Conservation (phyloP, 2,113 vertebrate genomes). For the Siniperca chuatsi region DNA sequence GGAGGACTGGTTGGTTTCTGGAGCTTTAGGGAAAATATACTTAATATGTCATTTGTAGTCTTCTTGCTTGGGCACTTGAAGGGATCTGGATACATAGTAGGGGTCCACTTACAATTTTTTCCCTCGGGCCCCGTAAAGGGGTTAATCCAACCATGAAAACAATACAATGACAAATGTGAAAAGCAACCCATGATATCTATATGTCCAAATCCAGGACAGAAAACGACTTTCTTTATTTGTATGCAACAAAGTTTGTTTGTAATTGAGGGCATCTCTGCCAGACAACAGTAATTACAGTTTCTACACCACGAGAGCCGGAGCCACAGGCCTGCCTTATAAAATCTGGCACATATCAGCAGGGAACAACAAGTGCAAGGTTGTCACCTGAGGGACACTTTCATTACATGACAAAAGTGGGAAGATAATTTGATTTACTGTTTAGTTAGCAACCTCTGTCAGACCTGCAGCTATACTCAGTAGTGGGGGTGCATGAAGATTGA, state of each 20-base stretch:
- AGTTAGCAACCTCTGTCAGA: constrained; percentile 85
- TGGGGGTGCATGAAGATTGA: constrained; percentile 79
- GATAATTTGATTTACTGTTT: constrained; percentile 89
- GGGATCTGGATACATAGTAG: neutral
- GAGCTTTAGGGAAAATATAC: constrained; percentile 19
- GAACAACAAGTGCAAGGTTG: constrained; percentile 79
- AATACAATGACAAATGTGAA: neutral
- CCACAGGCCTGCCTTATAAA: constrained; percentile 73
- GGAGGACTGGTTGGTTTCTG: neutral
- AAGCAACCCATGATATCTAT: constrained; percentile 5
- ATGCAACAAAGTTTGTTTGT: constrained; percentile 67
- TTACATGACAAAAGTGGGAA: constrained; percentile 78
- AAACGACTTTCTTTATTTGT: constrained; percentile 47
- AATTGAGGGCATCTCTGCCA: constrained; percentile 73
- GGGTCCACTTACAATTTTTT: neutral
- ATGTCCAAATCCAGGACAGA: constrained; percentile 47
- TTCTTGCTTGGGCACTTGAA: constrained; percentile 11
- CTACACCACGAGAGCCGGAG: constrained; percentile 40
- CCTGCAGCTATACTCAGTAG: constrained; percentile 80
- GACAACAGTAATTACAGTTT: constrained; percentile 76
- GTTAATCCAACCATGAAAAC: neutral
- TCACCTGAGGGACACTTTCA: constrained; percentile 82
- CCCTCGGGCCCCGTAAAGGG: neutral
- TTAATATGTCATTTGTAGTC: constrained; percentile 7
- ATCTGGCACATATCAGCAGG: constrained; percentile 76